A percentile compares a stretch with the other conserved stretches of the same genome.
These are phyloP conservation scores for Drosophila eohydei DNA, from an alignment of 2,888 invertebrate genomes.

Conservation along the genomic window DNA sequence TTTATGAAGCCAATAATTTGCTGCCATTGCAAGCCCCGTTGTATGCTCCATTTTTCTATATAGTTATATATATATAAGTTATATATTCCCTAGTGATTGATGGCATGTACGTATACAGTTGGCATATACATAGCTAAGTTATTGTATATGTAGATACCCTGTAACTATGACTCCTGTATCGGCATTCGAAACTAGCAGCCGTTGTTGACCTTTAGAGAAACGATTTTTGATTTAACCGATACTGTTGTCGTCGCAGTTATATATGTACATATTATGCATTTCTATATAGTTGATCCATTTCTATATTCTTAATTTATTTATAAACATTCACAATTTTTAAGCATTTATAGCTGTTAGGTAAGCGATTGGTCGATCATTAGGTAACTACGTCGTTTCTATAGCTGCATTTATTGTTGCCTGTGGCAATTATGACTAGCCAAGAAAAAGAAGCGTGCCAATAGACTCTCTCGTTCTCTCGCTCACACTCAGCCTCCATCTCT, in stretches of 20 bases:
- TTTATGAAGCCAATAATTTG: conserved; percentile 58
- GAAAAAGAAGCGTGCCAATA: conserved; percentile 68
- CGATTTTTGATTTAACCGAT: neutral
- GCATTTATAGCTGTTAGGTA: neutral
- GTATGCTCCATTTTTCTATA: conserved; percentile 15
- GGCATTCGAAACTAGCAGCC: neutral
- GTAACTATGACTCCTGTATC: neutral
- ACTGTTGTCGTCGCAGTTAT: neutral
- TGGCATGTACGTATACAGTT: conserved; percentile 17
- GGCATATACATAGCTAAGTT: conserved; percentile 19
- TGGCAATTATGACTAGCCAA: conserved; percentile 64
- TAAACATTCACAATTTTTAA: too few species aligned
- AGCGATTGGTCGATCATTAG: neutral
- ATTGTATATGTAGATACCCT: conserved; percentile 19
- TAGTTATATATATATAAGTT: conserved; percentile 11
- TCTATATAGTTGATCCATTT: too few species aligned
- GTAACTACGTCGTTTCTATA: neutral
- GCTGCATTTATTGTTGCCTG: conserved; percentile 51
- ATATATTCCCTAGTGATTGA: conserved; percentile 57
- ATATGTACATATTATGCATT: neutral
- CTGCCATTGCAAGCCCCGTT: conserved; percentile 35
- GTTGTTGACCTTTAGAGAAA: neutral
- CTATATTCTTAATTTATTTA: neutral
- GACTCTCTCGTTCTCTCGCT: conserved; percentile 2
- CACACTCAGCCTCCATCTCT: neutral